Base-by-base conservation (phyloP, 2,113 vertebrate species). In the Apistogramma diplotaenia region DNA sequence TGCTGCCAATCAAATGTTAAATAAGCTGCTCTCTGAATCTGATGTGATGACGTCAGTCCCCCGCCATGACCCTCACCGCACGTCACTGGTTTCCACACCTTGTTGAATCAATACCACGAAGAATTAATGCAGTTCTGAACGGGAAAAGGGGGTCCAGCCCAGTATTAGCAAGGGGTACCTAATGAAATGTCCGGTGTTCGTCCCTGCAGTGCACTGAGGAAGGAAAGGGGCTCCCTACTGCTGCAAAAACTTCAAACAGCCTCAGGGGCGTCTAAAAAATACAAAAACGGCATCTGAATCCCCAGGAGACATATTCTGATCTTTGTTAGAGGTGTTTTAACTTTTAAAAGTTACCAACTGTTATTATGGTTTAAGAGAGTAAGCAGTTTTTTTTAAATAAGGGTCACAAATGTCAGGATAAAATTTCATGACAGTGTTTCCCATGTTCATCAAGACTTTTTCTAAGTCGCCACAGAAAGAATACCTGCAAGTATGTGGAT, bases 351-450 rank as follows among this genome's bases (percentile, higher is more conserved):
- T 67, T 67, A 46, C 21, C 23, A 27, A 67, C 18, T 46, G 43
- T 19, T 0, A 46, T 40, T 65, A 40, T 2, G n/a, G 43, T 65
- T 65, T 4, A 65, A 65, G 21, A 46, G 37, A 18, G 13, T 43
- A 25, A 0, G 0, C 0, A 0, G 37, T 43, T 53, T n/a, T 11
- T 35, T 8, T 46, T 33, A 33, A n/a, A n/a, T n/a, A n/a, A n/a
- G n/a, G n/a, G n/a, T 13, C 21, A 65, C 3, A 21, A 4, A 65
- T 65, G 60, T 65, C 35, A 43, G 35, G 15, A 65, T 37, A 18
- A 67, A 46, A 13, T 3, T 40, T 40, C 37, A 40, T 35, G 35
- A 2, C 35, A 35, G 3, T 8, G 6, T 35, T 35, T 8, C 35
- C 2, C 37, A 40, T 12, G 4, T n/a, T n/a, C n/a, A 3, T 13